These are phyloP conservation scores for Ephialtes manifestator DNA, from an alignment of 2,888 invertebrate genomes.

Conservation along the genomic window DNA sequence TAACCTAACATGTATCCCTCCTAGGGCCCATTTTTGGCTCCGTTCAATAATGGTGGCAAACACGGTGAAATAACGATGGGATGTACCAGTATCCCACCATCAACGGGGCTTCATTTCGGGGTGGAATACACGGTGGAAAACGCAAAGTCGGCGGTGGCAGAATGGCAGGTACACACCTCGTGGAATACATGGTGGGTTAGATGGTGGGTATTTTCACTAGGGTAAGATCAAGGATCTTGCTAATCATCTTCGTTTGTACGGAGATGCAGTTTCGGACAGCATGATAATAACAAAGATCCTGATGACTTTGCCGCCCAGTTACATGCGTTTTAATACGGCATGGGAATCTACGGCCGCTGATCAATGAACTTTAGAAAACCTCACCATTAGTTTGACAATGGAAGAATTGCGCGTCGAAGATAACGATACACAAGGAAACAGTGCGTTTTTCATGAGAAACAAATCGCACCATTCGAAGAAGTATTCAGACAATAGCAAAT, in stretches of 20 bases:
- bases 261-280: constrained; percentile 37
- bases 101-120: too few species aligned
- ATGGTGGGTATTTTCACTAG: too few species aligned
- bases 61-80: too few species aligned
- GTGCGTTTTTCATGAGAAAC: constrained; percentile 2
- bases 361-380: constrained; percentile 33
- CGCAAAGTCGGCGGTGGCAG: too few species aligned
- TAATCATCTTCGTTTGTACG: background rate
- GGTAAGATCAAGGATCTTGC: background rate
- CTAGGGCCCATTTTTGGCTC: too few species aligned
- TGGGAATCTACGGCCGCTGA: constrained; percentile 55
- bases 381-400: constrained; percentile 38
- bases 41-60: too few species aligned
- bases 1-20: too few species aligned
- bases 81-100: too few species aligned
- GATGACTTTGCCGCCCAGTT: constrained; percentile 52
- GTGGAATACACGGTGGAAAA: too few species aligned
- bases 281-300: constrained; percentile 54
- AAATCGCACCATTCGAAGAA: background rate
- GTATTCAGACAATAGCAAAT: too few species aligned
- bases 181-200: too few species aligned
- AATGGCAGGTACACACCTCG: too few species aligned
- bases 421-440: constrained; percentile 8
- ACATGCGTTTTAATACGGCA: constrained; percentile 71
- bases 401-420: constrained; percentile 30